A percentile compares a stretch with the other conserved stretches of the same genome.
These are phyloP conservation scores for Calliphora vicina DNA, from an alignment of 1,140 invertebrate species.

Conservation along the genomic window DNA sequence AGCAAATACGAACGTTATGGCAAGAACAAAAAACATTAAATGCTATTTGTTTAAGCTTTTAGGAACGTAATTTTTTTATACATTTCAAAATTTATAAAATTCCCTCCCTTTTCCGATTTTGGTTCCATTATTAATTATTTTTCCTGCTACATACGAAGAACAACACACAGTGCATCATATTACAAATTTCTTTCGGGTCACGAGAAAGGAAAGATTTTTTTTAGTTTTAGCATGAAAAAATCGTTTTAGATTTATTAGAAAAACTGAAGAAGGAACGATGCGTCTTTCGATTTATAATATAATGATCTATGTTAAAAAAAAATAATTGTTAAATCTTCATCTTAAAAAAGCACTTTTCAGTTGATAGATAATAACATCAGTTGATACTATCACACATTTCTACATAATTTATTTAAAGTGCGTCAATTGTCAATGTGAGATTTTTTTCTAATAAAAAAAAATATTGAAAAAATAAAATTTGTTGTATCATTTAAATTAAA, in stretches of 20 bases:
- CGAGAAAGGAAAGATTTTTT: not conserved
- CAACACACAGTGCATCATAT: not conserved
- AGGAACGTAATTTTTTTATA: not conserved
- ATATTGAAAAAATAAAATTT: not conserved
- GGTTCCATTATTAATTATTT: not conserved
- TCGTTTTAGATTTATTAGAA: conserved; percentile 31
- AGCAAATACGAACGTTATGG: conserved; percentile 89
- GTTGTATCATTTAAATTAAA: too few relatives aligned
- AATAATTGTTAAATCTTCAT: conserved; percentile 1
- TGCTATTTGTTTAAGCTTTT: conserved; percentile 7
- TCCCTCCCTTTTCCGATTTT: not conserved
- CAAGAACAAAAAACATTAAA: conserved; percentile 71
- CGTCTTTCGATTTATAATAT: not conserved
- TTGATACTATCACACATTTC: not conserved
- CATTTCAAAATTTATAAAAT: not conserved
- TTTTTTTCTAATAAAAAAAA: conserved; percentile 32
- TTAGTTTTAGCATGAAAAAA: conserved; percentile 26
- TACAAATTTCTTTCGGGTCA: not conserved
- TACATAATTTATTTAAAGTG: conserved; percentile 27
- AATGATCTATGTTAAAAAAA: not conserved
- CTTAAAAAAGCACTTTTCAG: conserved; percentile 21
- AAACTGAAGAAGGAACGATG: not conserved
- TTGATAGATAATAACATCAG: not conserved
- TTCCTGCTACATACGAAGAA: not conserved
- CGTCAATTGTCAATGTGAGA: conserved; percentile 10